Conservation (phyloP, 2,797 vertebrate genomes). For the Sarcoramphus papa region DNA sequence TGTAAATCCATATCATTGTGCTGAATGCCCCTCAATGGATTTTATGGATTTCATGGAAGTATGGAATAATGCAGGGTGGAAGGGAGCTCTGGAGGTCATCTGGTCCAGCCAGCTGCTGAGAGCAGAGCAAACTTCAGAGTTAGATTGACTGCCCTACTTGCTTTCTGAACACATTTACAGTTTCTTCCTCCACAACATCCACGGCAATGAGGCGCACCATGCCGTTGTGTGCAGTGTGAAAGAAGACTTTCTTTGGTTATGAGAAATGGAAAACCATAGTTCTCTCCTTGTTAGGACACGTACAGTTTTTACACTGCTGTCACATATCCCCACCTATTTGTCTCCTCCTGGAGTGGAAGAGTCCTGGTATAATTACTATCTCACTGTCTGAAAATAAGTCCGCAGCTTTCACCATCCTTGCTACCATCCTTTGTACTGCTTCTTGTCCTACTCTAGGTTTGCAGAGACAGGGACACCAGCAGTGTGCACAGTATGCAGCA, state of each 20-base stretch:
- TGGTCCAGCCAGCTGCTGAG: neutral
- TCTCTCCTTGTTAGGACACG: neutral
- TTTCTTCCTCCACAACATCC: neutral
- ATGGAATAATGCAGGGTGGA: neutral
- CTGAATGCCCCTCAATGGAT: neutral
- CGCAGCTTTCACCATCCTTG: neutral
- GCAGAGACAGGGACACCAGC: neutral
- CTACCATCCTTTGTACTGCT: neutral
- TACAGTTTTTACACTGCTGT: neutral
- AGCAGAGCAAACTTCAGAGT: neutral
- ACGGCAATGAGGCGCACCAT: neutral
- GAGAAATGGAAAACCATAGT: neutral
- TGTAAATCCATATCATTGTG: neutral
- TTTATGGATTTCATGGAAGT: neutral
- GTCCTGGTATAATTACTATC: neutral
- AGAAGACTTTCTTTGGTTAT: neutral
- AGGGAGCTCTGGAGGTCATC: neutral
- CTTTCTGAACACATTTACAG: neutral
- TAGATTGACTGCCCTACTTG: neutral
- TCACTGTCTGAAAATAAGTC: neutral
- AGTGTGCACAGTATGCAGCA: neutral
- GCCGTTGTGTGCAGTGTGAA: accelerated
- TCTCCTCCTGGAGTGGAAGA: neutral
- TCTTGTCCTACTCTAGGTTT: neutral
- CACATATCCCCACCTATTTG: neutral